Conservation (phyloP, 2,888 invertebrate species). For the Fragum fragum region DNA sequence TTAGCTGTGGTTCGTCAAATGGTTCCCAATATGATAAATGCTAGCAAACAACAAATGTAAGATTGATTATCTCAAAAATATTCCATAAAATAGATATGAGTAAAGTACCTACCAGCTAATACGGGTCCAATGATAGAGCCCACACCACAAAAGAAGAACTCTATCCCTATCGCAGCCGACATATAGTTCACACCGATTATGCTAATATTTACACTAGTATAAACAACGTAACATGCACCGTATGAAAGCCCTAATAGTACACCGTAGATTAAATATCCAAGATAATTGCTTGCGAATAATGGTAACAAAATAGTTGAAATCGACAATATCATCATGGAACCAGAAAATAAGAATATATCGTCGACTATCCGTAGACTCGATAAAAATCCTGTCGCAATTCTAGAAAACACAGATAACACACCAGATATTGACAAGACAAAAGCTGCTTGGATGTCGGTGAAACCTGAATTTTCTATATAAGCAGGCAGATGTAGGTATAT, state of each 20-base stretch:
- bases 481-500: conserved; percentile 47
- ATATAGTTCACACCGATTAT: conserved; percentile 58
- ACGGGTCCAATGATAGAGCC: conserved; percentile 57
- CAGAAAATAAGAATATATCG: conserved; percentile 44
- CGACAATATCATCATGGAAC: conserved; percentile 40
- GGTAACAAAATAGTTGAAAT: conserved; percentile 53
- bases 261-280: conserved; percentile 46
- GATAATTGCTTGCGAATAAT: conserved; percentile 24
- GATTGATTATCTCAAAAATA: too few species aligned
- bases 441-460: conserved; percentile 42
- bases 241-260: conserved; percentile 46
- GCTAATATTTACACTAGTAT: conserved; percentile 41
- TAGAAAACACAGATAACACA: conserved; percentile 31
- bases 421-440: conserved; percentile 48
- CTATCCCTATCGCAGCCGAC: conserved; percentile 52
- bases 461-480: conserved; percentile 44
- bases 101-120: conserved; percentile 43
- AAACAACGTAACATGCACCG: conserved; percentile 52
- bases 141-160: conserved; percentile 56
- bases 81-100: too few species aligned
- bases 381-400: conserved; percentile 43
- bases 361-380: conserved; percentile 37
- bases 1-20: too few species aligned
- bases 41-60: too few species aligned
- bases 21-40: too few species aligned